Evolutionary conservation across 2,797 vertebrate species (phyloP), one percentile per base, ranked within the genome.

Genomic region (Aselliscus stoliczkanus): DNA sequence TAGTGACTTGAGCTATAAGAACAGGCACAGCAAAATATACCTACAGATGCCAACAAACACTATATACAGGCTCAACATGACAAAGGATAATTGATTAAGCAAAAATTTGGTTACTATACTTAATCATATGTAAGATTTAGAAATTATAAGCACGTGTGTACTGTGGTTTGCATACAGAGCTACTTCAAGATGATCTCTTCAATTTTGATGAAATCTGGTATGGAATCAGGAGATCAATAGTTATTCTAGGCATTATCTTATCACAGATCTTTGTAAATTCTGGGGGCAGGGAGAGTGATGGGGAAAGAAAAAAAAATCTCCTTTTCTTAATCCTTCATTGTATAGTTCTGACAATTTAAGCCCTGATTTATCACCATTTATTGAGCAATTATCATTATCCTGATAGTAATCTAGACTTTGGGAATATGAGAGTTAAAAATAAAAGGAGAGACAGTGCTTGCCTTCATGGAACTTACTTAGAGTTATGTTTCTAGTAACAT

Each of bases 301-400:
- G 58, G 25, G 29, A 52, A 1, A 25, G 27, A 88, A 90, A 90
- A 65, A 84, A 39, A 6, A 85, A 54, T 52, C 5, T 72, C 27
- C 54, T 42, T n/a, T 88, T 60, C 50, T 70, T 73, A 37, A 5
- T 34, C 9, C 5, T 76, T 58, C n/a, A 47, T 18, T 84, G 4
- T 21, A 52, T 42, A 83, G 39, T 39, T 83, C 34, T 92, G 69
- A 79, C 25, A 92, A 70, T 89, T 44, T 62, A 67, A 91, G 15
- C 37, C 50, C 6, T 37, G 6, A 23, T 54, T 85, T 60, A 67
- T 76, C 8, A 21, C 29, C 80, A 52, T 29, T 64, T 65, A 50
- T 54, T 70, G 29, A 76, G 15, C 8, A 82, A 47, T 92, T 85
- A 37, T 44, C 34, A 54, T 89, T 87, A 93, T 62, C 34, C 44